Base-by-base conservation (phyloP, 2,797 vertebrate genomes). In the Tympanoctomys barrerae region DNA sequence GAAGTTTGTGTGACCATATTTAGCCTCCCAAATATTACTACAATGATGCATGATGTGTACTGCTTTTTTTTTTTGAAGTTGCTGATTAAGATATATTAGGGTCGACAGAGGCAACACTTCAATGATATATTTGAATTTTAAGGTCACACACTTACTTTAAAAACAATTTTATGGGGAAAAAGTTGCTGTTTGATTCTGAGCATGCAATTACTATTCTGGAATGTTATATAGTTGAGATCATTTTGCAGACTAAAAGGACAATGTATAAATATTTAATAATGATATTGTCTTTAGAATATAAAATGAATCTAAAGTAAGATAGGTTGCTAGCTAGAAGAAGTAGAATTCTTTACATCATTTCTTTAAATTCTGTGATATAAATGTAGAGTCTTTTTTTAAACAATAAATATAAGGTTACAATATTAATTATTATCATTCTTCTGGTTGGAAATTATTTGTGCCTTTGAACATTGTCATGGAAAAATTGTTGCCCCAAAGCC, bases 311-410 rank as follows among this genome's bases (percentile, higher is more conserved):
- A 64, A 7, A 66, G 11, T 87, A 66, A 80, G 54, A 91, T 28
- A 80, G 6, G 6, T 62, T 88, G 8, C 24, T 85, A 88, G 78
- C 68, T 82, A 24, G 16, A 81, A 90, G 39, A 85, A 94, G 26
- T 89, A 22, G 61, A 93, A 19, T 7, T 18, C 66, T 68, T 19
- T n/a, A 68, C n/a, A 36, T 87, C 7, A 70, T 86, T 62, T 92
- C 36, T 81, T 36, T 86, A 86, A 94, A 85, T 96, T 39, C 66
- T 11, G 13, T 85, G 62, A 54, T 81, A 80, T 84, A 81, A 82
- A 70, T 64, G 26, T 61, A 24, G 36, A 84, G 24, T 49, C 18
- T 8, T 95, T 94, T 95, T 19, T 77, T 84, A 12, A 22, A 80
- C 31, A 91, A 18, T 11, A 91, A 91, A 1, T 77, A 22, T 80